phyloP scores from a whole-genome alignment of 2,888 invertebrate species.

The Malachius bipustulatus region DNA sequence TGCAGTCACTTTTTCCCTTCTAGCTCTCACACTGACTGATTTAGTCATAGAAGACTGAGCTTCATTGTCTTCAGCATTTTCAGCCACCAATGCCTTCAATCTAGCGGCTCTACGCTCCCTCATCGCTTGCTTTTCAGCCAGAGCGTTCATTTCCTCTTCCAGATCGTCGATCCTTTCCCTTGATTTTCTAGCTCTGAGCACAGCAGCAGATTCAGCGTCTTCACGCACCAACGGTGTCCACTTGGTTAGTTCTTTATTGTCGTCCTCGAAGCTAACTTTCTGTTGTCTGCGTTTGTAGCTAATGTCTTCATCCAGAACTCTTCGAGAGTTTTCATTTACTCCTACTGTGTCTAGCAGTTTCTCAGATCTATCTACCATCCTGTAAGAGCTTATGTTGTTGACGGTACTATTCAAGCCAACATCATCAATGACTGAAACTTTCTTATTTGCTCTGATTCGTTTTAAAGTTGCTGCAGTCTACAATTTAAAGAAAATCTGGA shows the following conservation, averaged over 20 bases:
- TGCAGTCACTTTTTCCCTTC: conserved; percentile 10
- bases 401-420: conserved; percentile 51
- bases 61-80: conserved; percentile 38
- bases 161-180: conserved; percentile 58
- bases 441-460: conserved; percentile 49
- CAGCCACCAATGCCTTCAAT: conserved; percentile 56
- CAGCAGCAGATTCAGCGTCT: conserved; percentile 45
- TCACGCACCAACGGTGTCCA: conserved; percentile 48
- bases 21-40: conserved; percentile 7
- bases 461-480: conserved; percentile 48
- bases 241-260: conserved; percentile 40
- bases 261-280: conserved; percentile 26
- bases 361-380: conserved; percentile 46
- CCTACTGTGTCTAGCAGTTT: conserved; percentile 54
- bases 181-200: conserved; percentile 48
- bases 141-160: conserved; percentile 63
- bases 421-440: conserved; percentile 48
- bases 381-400: conserved; percentile 44
- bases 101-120: conserved; percentile 61
- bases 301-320: conserved; percentile 27
- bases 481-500: too few species aligned
- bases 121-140: conserved; percentile 54
- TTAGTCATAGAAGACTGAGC: conserved; percentile 6
- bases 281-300: conserved; percentile 37
- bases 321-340: conserved; percentile 43